Conservation (phyloP, 2,888 invertebrate genomes). For the Crepidodera aurea region DNA sequence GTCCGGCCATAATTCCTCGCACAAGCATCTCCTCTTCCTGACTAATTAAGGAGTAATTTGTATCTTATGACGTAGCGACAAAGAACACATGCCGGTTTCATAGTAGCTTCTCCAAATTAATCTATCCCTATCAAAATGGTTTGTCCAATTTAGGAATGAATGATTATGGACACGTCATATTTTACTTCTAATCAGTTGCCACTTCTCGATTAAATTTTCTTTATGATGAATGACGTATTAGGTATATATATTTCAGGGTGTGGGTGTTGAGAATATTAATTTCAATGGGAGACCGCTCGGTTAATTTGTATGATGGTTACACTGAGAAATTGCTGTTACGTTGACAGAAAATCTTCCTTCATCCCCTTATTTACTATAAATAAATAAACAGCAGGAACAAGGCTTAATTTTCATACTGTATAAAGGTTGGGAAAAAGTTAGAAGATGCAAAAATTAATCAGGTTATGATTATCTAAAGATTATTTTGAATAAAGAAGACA, state of each 20-base stretch:
- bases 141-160: slow-evolving; percentile 25
- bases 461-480: too few relatives aligned
- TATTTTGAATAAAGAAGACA: too few relatives aligned
- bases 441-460: too few relatives aligned
- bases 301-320: too few relatives aligned
- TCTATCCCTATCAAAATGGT: slow-evolving; percentile 22
- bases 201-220: not conserved
- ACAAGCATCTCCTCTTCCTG: slow-evolving; percentile 16
- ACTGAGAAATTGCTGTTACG: too few relatives aligned
- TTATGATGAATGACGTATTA: not conserved
- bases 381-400: too few relatives aligned
- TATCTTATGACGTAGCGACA: slow-evolving; percentile 28
- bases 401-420: too few relatives aligned
- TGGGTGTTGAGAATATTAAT: not conserved
- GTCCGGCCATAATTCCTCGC: slow-evolving; percentile 14
- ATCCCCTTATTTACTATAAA: too few relatives aligned
- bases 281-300: too few relatives aligned
- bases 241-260: not conserved
- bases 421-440: too few relatives aligned
- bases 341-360: too few relatives aligned
- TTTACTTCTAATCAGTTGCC: slow-evolving; percentile 5
- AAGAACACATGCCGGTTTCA: slow-evolving; percentile 23
- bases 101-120: slow-evolving; percentile 25
- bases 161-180: slow-evolving; percentile 20
- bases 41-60: slow-evolving; percentile 28